phyloP scores from a whole-genome alignment of 2,888 invertebrate species.

The Troglohyphantes excavatus region DNA sequence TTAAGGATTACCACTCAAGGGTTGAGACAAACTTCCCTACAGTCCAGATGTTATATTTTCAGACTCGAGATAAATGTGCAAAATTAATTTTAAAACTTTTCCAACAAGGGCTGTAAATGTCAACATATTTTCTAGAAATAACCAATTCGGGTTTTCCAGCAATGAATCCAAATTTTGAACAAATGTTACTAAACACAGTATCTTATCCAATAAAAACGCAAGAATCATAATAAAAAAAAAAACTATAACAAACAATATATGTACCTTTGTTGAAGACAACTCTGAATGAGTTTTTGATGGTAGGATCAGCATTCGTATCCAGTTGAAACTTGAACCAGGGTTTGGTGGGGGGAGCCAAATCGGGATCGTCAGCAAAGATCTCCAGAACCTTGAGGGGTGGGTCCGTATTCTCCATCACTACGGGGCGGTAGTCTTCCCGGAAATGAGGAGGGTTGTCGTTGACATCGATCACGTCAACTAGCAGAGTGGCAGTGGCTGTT shows the following conservation, averaged over 20 bases:
- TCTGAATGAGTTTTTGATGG: constrained; percentile 70
- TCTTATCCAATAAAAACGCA: too few relatives aligned
- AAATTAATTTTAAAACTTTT: too few relatives aligned
- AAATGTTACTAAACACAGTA: too few relatives aligned
- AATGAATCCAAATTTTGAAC: too few relatives aligned
- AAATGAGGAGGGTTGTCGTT: constrained; percentile 81
- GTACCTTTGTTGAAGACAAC: constrained; percentile 74
- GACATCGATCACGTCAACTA: constrained; percentile 81
- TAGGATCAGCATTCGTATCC: constrained; percentile 84
- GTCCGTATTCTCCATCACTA: constrained; percentile 82
- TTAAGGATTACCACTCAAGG: too few relatives aligned
- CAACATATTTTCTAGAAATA: too few relatives aligned
- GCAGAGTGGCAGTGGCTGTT: constrained; percentile 80
- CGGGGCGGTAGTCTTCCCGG: constrained; percentile 80
- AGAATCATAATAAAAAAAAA: not conserved
- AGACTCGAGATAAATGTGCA: too few relatives aligned
- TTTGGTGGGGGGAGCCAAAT: constrained; percentile 86
- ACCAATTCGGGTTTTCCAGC: too few relatives aligned
- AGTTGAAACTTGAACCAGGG: constrained; percentile 91
- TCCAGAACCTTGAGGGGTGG: constrained; percentile 80
- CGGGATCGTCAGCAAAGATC: constrained; percentile 79
- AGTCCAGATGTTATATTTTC: too few relatives aligned
- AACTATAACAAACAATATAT: not conserved
- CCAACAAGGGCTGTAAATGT: too few relatives aligned
- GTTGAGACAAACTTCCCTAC: too few relatives aligned